Evolutionary conservation across 2,888 invertebrate species (phyloP), one percentile per base, ranked within the genome.

Genomic region (Acleris literana): DNA sequence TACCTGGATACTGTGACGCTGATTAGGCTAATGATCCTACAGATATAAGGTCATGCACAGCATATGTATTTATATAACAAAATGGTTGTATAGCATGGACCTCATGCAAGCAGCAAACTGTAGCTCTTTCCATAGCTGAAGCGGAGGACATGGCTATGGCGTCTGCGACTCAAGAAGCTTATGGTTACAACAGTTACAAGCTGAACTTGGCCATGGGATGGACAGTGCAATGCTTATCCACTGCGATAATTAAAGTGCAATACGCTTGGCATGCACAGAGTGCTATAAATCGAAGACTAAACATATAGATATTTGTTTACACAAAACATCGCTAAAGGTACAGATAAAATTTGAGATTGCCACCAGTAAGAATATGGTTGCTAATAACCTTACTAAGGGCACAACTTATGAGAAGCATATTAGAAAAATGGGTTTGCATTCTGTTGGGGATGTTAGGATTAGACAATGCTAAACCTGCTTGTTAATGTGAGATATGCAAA

Each of bases 21-120:
- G n/a, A n/a, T n/a, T n/a, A n/a, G n/a, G n/a, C n/a, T n/a, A n/a
- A n/a, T n/a, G n/a, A n/a, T n/a, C n/a, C n/a, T n/a, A n/a, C n/a
- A n/a, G 46, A 48, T 17, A 48, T 17, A 48, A n/a, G 46, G 18
- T 48, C 46, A n/a, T 48, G 46, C 46, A 48, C 48, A 3, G 48
- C 17, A 5, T 18, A 48, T 48, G 17, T n/a, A 17, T 48, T 48
- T 48, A 2, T 5, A 17, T 18, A 17, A 7, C 48, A 48, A 17
- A 48, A 48, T 17, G 48, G 48, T n/a, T n/a, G 17, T 7, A n/a
- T 48, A n/a, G n/a, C 48, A 3, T 48, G 18, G 18, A 48, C 5
- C 48, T 17, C 17, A 7, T 48, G 18, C 48, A 48, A 29, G 7
- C 7, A 29, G 29, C 29, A 29, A 29, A 29, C 29, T 29, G 7